Percentiles rank a stretch among this genome's conserved stretches.
Evolutionary conservation across 2,888 invertebrate genomes (phyloP).

Genomic region (Yponomeuta sedellus): DNA sequence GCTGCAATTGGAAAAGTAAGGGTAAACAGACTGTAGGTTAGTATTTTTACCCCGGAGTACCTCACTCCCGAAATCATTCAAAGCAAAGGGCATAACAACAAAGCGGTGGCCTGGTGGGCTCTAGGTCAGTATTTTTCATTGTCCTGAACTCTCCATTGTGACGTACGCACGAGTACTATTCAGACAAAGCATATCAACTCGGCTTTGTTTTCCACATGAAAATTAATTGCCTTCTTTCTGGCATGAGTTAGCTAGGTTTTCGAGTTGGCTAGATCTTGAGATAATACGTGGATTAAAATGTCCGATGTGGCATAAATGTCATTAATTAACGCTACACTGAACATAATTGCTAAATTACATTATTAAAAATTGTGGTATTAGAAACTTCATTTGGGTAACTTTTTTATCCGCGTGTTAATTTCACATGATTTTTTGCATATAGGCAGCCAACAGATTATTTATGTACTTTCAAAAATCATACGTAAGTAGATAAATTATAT

Average conservation of each 20-base stretch:
- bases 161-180: neutral
- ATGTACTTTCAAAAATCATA: neutral
- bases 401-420: neutral
- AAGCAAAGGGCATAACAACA: conserved; percentile 98
- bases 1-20: too few relatives aligned
- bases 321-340: neutral
- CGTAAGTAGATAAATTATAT: neutral
- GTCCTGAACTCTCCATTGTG: neutral
- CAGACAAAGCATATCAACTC: neutral
- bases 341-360: too few relatives aligned
- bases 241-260: neutral
- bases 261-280: neutral
- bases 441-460: neutral
- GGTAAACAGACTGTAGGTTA: too few relatives aligned
- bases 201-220: neutral
- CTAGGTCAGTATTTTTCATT: conserved; percentile 77
- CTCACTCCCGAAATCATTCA: conserved; percentile 98
- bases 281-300: neutral
- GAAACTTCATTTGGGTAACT: neutral
- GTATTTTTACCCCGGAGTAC: conserved; percentile 99
- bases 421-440: neutral
- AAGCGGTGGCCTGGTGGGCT: conserved; percentile 99
- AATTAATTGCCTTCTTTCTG: neutral
- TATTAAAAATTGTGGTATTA: too few relatives aligned
- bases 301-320: neutral